Evolutionary conservation across 2,888 invertebrate genomes (phyloP), one percentile per base, ranked within the genome.

Genomic region (Xanthia icteritia): DNA sequence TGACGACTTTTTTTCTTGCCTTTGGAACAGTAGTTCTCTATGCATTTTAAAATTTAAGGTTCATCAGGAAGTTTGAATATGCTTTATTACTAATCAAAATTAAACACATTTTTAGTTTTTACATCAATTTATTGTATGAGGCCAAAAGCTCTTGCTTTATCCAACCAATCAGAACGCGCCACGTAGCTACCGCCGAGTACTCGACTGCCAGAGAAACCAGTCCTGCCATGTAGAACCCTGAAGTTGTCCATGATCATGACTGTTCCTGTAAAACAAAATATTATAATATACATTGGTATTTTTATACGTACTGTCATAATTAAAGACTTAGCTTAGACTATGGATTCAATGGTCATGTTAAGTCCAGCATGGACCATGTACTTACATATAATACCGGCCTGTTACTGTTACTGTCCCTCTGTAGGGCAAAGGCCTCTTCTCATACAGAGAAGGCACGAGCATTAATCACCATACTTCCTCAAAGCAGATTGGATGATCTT

Each of bases 161-260:
- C 97, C 70, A 97, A 91, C 95, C 97, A 98, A 92, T 98, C 98
- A 77, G 98, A 97, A 67, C 98, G 96, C 11, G 97, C 95, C 51
- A 98, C 97, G 93, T 98, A 98, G 86, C 98, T 97, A 0, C 98
- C 98, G 72, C 97, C 96, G 89, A 98, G 95, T 36, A 97, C 94
- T 61, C 98, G 97, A 13, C 93, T 94, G 0, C 98, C 98, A 0
- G 97, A 97, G 90, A 98, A 98, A 0, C 97, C 97, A 1, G 97
- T 97, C 68, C 98, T 96, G 0, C 98, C 98, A 88, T 99, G 98
- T 2, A 98, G 93, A 2, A 98, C 96, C 73, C 98, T 96, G 97
- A 98, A 98, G 94, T 98, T 98, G 90, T 98, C 98, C 88, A 98
- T 97, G 71, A 98, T 97, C 83, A 98, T 94, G 17, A 98, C 97